Evolutionary conservation across 2,113 vertebrate species (phyloP), one percentile per base, ranked within the genome.

Genomic region (Picathartes gymnocephalus): DNA sequence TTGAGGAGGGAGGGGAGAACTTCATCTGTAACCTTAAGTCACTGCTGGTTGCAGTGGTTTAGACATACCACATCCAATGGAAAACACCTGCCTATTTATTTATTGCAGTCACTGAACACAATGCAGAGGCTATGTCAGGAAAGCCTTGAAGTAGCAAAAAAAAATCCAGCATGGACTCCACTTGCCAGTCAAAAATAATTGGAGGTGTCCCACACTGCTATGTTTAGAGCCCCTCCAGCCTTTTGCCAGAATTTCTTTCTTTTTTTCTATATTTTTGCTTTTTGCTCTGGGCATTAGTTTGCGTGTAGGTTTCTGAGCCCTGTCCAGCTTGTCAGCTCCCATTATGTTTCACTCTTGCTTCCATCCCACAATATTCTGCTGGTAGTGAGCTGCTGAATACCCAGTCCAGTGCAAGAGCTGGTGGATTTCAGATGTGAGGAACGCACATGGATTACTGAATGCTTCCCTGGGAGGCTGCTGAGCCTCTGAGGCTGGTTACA

Each of bases 231-330:
- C 98, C 98, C 97, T 97, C 97, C 98, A 98, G 98, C 98, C 97
- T 97, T 98, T 97, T 97, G 76, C 88, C 64, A 84, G 88, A 65
- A 64, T 92, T 93, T 96, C 72, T 95, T 95, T 73, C 74, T 95
- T 94, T 89, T 88, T 81, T 88, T 98, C 80, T 66, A 1, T 65
- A 81, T 80, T 94, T 96, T 95, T 96, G 92, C 97, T 97, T 97
- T 97, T 98, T 97, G 98, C 98, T 98, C 98, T 97, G 96, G 98
- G 98, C 98, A 60, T 97, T 98, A 90, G 96, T 97, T 97, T 98
- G 97, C 31, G 97, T 97, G 94, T 96, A 81, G 90, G 96, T 98
- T 98, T 98, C 97, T 98, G 98, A 98, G 97, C 97, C 97, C 98
- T 98, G 97, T 97, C 97, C 94, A 94, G 88, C 92, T 98, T 98